Base-by-base conservation (phyloP, 2,797 vertebrate species). In the Melanotaenia pygmaea region DNA sequence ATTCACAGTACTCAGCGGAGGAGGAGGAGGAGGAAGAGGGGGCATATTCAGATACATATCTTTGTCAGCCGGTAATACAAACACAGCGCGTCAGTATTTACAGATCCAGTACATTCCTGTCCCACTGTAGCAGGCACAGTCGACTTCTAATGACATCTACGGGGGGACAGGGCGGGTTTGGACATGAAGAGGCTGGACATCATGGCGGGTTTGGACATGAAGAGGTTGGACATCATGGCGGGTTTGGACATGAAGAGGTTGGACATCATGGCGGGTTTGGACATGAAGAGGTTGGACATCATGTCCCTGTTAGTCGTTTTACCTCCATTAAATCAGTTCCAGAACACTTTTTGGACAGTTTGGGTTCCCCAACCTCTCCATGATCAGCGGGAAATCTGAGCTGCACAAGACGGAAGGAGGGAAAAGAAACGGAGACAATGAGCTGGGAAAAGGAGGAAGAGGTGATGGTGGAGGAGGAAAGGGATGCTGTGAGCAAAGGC, bases 1-100 rank as follows among this genome's bases (percentile, higher is more conserved):
- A 79, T 89, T 93, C 91, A 93, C 91, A 93, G 92, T 92, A 93
- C 85, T 89, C 72, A 70, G 88, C 77, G 80, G 83, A 82, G 79
- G 72, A 62, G 65, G 34, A 47, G 67, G 74, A 50, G 34, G 61
- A 22, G 72, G 75, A 18, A 16, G 54, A 18, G 58, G 60, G 58
- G 60, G 68, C 32, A 45, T 80, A 74, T 87, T 88, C 81, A 61
- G 74, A 76, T 90, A 87, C 87, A 86, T 86, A 72, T 90, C 82
- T 83, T 80, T 70, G 80, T 89, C 87, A 87, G 79, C 83, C 79
- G 20, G 79, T 88, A 72, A 86, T 90, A 87, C 87, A 90, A 93
- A 91, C 89, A 32, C 32, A 32, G 32, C 6, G 32, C 32, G 87
- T 91, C 80, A 72, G 63, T 92, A 91, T 93, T 90, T 93, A 93